phyloP scores from a whole-genome alignment of 2,888 invertebrate species.

The Cordilura impudica region DNA sequence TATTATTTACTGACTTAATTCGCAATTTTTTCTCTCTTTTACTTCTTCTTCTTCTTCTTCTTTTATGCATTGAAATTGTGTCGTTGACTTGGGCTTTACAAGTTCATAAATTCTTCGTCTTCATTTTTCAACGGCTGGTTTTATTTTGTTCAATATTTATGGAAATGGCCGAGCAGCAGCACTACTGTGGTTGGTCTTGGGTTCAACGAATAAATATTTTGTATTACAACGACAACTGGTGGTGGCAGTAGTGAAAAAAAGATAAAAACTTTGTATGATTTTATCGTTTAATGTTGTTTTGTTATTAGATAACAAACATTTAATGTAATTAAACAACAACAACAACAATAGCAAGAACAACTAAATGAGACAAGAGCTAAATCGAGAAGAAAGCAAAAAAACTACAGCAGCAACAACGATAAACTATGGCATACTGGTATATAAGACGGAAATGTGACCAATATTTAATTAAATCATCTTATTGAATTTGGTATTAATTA shows the following conservation, averaged over 20 bases:
- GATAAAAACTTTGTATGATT: background rate
- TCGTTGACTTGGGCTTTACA: conserved; percentile 12
- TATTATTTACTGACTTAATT: too few species aligned
- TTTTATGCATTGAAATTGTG: too few species aligned
- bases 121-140: background rate
- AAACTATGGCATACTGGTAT: background rate
- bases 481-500: conserved; percentile 35
- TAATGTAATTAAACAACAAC: conserved; percentile 11
- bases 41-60: background rate
- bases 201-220: background rate
- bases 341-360: conserved; percentile 7
- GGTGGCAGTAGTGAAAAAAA: background rate
- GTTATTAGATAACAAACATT: conserved; percentile 29
- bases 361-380: too few species aligned
- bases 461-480: conserved; percentile 33
- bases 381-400: too few species aligned
- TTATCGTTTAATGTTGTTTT: conserved; percentile 19
- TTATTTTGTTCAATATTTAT: too few species aligned
- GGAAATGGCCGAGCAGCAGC: too few species aligned
- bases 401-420: background rate
- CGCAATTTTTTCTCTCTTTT: background rate
- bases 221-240: background rate
- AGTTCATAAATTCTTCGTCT: background rate
- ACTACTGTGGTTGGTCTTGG: too few species aligned
- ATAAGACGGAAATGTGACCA: conserved; percentile 36